Base-by-base conservation (phyloP, 2,797 vertebrate species). In the Anomalospiza imberbis region DNA sequence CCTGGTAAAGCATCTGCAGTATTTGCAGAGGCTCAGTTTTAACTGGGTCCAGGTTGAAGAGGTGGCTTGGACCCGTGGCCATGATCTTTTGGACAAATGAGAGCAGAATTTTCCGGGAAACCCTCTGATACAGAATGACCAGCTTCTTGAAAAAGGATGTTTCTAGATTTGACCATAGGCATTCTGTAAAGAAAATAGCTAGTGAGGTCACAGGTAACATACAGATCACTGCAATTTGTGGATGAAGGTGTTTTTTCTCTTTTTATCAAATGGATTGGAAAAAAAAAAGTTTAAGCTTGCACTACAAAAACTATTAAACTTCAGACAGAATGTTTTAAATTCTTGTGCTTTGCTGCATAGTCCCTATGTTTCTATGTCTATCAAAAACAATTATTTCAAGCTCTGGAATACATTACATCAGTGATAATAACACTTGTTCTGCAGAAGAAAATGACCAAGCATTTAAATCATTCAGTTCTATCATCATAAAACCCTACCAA, bases 151-250 rank as follows among this genome's bases (percentile, higher is more conserved):
- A 98, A 92, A 96, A 97, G 17, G 28, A 1, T 45, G 70, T 82
- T 51, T 97, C 95, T 51, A 98, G 94, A 86, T 95, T 97, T 50
- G 92, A 97, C 97, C 97, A 98, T 25, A 98, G 91, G 55, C 91
- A 88, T 84, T 90, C 98, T 98, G 85, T 47, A 92, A 94, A 94
- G 55, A 81, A 78, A 88, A 85, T 6, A 68, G 47, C 47, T 53
- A 28, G 7, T 85, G 51, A 88, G n/a, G 16, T 61, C 58, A 48
- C 50, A 61, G 18, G 53, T 55, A 86, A 75, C 21, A 45, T 26
- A 34, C 8, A 53, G 84, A 81, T 36, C 78, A n/a, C 42, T 71
- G 54, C 36, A 29, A 67, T 75, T 91, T 63, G 25, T 79, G 31
- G 31, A 55, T 38, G n/a, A 95, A 92, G 55, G 36, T 54, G 19